Evolutionary conservation across 1,140 invertebrate species (phyloP).

Genomic region (Stegodyphus mimosarum): DNA sequence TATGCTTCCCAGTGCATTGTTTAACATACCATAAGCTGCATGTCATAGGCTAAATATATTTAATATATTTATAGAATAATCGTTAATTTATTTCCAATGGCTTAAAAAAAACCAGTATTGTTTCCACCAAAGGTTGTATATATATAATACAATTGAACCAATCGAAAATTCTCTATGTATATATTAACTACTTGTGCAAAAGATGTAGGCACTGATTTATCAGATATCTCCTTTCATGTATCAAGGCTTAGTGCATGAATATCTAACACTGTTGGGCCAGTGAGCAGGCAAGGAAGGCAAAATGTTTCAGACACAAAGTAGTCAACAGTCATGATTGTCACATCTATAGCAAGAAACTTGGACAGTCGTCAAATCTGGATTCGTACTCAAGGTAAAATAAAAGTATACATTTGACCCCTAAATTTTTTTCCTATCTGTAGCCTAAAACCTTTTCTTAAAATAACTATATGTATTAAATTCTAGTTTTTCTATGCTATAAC

Average conservation of each 20-base stretch:
- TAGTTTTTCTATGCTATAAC: conserved; percentile 15
- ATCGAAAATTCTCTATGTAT: neutral
- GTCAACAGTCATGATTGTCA: conserved; percentile 56
- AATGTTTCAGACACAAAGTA: conserved; percentile 31
- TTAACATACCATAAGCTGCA: too few relatives aligned
- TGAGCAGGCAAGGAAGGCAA: conserved; percentile 16
- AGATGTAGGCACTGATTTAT: conserved; percentile 23
- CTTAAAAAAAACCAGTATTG: too few relatives aligned
- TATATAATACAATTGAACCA: too few relatives aligned
- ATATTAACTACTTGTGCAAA: conserved; percentile 33
- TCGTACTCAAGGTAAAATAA: conserved; percentile 35
- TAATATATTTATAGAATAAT: too few relatives aligned
- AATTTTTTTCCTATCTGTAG: neutral
- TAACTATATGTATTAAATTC: neutral
- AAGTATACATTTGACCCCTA: conserved; percentile 30
- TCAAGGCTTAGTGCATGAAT: conserved; percentile 10
- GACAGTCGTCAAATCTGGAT: conserved; percentile 28
- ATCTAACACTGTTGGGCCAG: conserved; percentile 16
- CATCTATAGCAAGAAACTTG: conserved; percentile 44
- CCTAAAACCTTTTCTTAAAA: neutral
- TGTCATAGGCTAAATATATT: too few relatives aligned
- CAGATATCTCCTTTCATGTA: neutral
- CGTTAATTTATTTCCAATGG: too few relatives aligned
- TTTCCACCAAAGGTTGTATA: too few relatives aligned
- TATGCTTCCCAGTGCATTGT: too few relatives aligned